Evolutionary conservation across 2,113 vertebrate genomes (phyloP).

Genomic region (Petaurus breviceps): DNA sequence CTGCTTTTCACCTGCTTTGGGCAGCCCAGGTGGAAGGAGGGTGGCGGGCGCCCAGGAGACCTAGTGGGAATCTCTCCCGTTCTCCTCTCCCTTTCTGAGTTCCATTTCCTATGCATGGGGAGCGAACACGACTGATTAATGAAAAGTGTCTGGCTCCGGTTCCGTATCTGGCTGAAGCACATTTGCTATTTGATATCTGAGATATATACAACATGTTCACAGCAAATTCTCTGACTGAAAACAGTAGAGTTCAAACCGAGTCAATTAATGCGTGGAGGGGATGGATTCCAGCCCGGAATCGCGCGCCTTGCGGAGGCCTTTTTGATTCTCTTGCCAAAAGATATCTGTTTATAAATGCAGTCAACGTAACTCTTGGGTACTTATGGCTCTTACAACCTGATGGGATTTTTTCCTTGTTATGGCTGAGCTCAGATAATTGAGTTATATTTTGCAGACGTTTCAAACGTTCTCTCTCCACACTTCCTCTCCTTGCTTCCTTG

Average conservation of each 20-base stretch:
- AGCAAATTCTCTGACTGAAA: slow-evolving; percentile 92
- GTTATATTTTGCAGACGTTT: slow-evolving; percentile 81
- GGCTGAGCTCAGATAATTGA: slow-evolving; percentile 83
- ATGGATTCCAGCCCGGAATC: slow-evolving; percentile 90
- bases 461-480: slow-evolving; percentile 72
- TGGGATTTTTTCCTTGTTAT: slow-evolving; percentile 80
- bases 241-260: slow-evolving; percentile 92
- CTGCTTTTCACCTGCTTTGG: not conserved
- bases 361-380: slow-evolving; percentile 85
- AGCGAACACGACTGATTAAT: slow-evolving; percentile 87
- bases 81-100: slow-evolving; percentile 82
- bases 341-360: slow-evolving; percentile 89
- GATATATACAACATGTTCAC: slow-evolving; percentile 92
- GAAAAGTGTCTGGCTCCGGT: slow-evolving; percentile 86
- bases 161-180: slow-evolving; percentile 89
- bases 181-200: slow-evolving; percentile 91
- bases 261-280: slow-evolving; percentile 92
- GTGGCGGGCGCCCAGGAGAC: slow-evolving; percentile 37
- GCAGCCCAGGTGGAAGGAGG: slow-evolving; percentile 28
- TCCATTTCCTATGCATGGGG: slow-evolving; percentile 86
- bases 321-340: slow-evolving; percentile 89
- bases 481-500: slow-evolving; percentile 38
- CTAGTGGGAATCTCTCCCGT: slow-evolving; percentile 78
- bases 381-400: slow-evolving; percentile 84
- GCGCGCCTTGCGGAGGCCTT: slow-evolving; percentile 86